Evolutionary conservation across 2,888 invertebrate genomes (phyloP).

Genomic region (Andrena trimmerana): DNA sequence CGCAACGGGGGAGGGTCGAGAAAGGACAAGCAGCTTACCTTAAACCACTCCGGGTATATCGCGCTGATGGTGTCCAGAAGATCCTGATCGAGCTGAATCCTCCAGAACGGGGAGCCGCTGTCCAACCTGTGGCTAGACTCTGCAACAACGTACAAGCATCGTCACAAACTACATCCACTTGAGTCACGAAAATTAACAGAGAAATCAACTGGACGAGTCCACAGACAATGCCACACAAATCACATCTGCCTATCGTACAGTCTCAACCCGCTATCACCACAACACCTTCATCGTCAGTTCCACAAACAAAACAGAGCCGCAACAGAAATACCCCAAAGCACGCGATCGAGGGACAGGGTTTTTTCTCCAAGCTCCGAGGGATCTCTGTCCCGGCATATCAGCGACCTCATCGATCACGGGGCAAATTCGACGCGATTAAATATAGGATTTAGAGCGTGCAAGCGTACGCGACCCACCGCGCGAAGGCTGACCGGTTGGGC

Average conservation of each 20-base stretch:
- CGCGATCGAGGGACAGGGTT: background rate
- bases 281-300: background rate
- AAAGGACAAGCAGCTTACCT: conserved; percentile 82
- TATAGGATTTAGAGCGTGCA: conserved; percentile 68
- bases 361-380: background rate
- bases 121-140: conserved; percentile 91
- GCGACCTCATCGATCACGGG: conserved; percentile 58
- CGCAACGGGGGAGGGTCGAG: conserved; percentile 9
- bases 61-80: conserved; percentile 96
- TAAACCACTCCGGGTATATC: conserved; percentile 98
- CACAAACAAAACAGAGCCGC: background rate
- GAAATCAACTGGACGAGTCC: background rate
- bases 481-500: conserved; percentile 70
- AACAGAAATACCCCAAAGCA: background rate
- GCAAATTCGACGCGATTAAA: conserved; percentile 44
- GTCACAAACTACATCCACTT: background rate
- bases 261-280: no score
- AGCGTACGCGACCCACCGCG: conserved; percentile 62
- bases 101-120: conserved; percentile 94
- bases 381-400: conserved; percentile 8
- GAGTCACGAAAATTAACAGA: background rate
- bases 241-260: no score
- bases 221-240: background rate
- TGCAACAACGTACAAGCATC: conserved; percentile 84
- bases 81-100: conserved; percentile 96